Percentiles rank a stretch among this genome's conserved stretches.
Evolutionary conservation across 2,113 vertebrate genomes (phyloP).

Genomic region (Alethe diademata): DNA sequence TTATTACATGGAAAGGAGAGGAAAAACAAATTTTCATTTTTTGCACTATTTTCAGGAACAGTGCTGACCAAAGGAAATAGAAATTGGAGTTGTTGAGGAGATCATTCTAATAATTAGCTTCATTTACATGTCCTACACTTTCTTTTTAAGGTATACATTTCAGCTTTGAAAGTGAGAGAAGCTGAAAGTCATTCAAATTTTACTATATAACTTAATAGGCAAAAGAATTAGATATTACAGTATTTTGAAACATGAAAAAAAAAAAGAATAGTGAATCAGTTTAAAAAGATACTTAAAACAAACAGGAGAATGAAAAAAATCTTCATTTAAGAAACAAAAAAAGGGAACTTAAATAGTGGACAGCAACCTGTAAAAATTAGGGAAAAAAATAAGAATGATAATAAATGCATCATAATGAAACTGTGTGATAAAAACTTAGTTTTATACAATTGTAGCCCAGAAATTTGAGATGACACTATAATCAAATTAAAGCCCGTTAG

Average conservation of each 20-base stretch:
- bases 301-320: background rate
- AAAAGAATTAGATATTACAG: background rate
- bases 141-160: background rate
- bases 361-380: background rate
- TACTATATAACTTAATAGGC: background rate
- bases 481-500: background rate
- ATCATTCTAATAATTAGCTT: background rate
- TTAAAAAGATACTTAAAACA: background rate
- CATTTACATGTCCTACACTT: background rate
- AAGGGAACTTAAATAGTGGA: background rate
- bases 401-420: background rate
- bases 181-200: background rate
- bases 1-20: background rate
- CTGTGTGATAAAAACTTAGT: background rate
- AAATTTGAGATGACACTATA: background rate
- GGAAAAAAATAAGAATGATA: background rate
- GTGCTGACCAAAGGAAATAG: background rate
- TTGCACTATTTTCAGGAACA: background rate
- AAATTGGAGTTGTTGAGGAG: background rate
- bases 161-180: background rate
- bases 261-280: background rate
- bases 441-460: background rate
- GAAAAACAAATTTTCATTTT: background rate
- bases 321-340: background rate
- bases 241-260: background rate